phyloP scores from a whole-genome alignment of 2,113 vertebrate species.

The Malurus cyaneus region DNA sequence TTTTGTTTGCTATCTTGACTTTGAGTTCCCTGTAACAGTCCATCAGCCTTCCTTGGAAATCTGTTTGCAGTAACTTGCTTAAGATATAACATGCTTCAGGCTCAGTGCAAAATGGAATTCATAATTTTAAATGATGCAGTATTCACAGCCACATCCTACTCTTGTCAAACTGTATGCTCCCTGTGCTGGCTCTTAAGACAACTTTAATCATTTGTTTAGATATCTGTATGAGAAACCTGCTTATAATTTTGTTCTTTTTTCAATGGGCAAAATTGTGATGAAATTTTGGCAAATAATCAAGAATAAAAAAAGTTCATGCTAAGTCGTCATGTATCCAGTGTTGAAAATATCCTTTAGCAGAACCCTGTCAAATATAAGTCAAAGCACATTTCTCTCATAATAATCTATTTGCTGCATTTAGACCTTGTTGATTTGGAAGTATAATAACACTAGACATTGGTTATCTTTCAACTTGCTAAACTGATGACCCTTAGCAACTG shows the following conservation, averaged over 20 bases:
- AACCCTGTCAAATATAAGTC: conserved; percentile 9
- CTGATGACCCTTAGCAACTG: background rate
- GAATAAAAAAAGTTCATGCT: background rate
- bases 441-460: background rate
- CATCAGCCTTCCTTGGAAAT: background rate
- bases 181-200: background rate
- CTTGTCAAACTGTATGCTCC: background rate
- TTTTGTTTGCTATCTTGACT: background rate
- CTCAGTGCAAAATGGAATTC: background rate
- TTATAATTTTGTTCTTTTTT: background rate
- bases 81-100: background rate
- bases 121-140: background rate
- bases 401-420: background rate
- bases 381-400: background rate
- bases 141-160: background rate
- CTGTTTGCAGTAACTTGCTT: background rate
- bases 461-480: conserved; percentile 1
- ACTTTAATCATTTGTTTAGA: background rate
- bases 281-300: background rate
- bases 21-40: background rate
- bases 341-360: conserved; percentile 31
- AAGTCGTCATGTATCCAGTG: background rate
- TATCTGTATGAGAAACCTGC: background rate
- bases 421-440: background rate
- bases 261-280: background rate